phyloP scores from a whole-genome alignment of 1,140 invertebrate species.

The Armadillidium nasatum region DNA sequence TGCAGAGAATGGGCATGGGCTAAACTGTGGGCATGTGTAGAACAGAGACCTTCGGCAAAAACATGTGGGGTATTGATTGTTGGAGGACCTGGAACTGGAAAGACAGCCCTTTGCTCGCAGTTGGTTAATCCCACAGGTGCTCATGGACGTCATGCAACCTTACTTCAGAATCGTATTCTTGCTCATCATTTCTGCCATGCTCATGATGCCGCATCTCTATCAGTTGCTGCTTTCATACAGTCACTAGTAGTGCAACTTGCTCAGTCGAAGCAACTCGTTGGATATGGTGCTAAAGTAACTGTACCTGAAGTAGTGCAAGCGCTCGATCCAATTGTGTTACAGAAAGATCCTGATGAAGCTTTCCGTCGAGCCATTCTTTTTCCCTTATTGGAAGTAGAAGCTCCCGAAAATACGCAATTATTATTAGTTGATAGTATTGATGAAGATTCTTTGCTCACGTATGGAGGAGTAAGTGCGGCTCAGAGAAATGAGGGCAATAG shows the following conservation, averaged over 20 bases:
- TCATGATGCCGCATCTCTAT: slow-evolving; percentile 60
- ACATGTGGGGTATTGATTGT: slow-evolving; percentile 73
- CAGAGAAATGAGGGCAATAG: slow-evolving; percentile 70
- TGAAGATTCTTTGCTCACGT: slow-evolving; percentile 56
- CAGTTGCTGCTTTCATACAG: slow-evolving; percentile 74
- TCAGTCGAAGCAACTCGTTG: slow-evolving; percentile 54
- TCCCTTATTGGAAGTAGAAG: slow-evolving; percentile 75
- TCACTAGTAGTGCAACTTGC: slow-evolving; percentile 75
- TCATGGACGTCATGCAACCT: slow-evolving; percentile 62
- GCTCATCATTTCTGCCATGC: slow-evolving; percentile 78
- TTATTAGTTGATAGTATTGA: slow-evolving; percentile 88
- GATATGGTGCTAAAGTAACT: slow-evolving; percentile 73
- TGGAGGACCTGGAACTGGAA: slow-evolving; percentile 82
- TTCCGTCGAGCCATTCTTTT: slow-evolving; percentile 83
- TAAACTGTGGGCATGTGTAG: slow-evolving; percentile 64
- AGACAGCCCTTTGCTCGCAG: slow-evolving; percentile 71
- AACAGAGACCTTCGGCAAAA: slow-evolving; percentile 47
- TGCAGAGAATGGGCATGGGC: slow-evolving; percentile 91
- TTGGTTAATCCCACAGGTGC: slow-evolving; percentile 66
- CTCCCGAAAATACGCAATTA: slow-evolving; percentile 72
- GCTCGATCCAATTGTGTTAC: slow-evolving; percentile 45
- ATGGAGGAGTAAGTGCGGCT: slow-evolving; percentile 48
- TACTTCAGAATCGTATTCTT: slow-evolving; percentile 68
- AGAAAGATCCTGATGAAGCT: slow-evolving; percentile 78
- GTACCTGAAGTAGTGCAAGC: slow-evolving; percentile 59